Evolutionary conservation across 2,888 invertebrate species (phyloP), one percentile per base, ranked within the genome.

Genomic region (Ophraella communa): DNA sequence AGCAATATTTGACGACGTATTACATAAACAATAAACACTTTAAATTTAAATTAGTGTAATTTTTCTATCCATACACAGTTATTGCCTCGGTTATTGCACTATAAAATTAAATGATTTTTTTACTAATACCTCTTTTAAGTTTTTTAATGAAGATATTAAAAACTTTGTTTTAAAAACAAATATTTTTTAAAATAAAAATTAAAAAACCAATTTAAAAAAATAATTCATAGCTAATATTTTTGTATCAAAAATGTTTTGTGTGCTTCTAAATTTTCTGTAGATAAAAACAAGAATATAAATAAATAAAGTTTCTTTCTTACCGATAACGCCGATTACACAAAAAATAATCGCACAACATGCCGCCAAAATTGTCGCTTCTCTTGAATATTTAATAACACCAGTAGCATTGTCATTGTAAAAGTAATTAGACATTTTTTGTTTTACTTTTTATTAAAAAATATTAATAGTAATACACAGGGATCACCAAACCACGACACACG

Each of bases 311-410:
- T 57, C 20, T 33, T 47, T 53, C 87, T 87, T 84, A 94, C 94
- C 94, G 65, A 91, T 83, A 65, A 93, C 88, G 66, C 94, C 94
- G 47, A 94, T 84, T 61, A 91, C 81, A 77, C 91, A 90, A 83
- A 94, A 94, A 60, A 92, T 79, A 74, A 92, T 89, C 35, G 94
- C 93, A 80, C 92, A 92, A 62, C 86, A 85, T 24, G 93, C 92
- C 17, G 93, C 94, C 76, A 91, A 84, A 73, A 93, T 85, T 30
- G 93, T 92, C 51, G 91, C 90, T 70, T 87, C 87, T 71, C 89
- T 85, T 18, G 93, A 91, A 79, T 91, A 93, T 68, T 72, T 77
- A 27, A 78, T 76, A 17, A 64, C 64, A 39, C 45, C 55, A 1
- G 61, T 63, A 24, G 14, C 57, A 52, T 53, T 64, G 11, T 27